Base-by-base conservation (phyloP, 1,140 invertebrate species). In the Drosophila pectinifera region DNA sequence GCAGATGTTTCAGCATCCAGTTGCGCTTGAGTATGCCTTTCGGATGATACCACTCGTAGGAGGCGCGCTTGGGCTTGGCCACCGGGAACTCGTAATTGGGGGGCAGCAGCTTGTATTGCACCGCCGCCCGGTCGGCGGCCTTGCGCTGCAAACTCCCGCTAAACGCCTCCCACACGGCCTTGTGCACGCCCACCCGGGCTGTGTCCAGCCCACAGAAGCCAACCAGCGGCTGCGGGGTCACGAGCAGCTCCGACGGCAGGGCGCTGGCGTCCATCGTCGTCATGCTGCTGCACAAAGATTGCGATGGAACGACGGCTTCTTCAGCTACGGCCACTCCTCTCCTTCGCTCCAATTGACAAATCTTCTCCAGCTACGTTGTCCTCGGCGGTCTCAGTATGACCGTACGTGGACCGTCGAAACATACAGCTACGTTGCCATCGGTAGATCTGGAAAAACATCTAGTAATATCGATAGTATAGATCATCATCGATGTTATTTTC, bases 1-100 rank as follows among this genome's bases (percentile, higher is more conserved):
- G 95, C 7, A 99, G 93, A 92, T 99, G 97, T 93, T 99, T 99
- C 10, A 95, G 94, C 94, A 99, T 96, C 99, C 99, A 99, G 88
- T 97, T 97, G 8, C 95, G 95, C 92, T 99, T 99, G 4, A 99
- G 93, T 69, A 99, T 98, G 28, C 98, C 98, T 93, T 98, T 98
- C 0, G 98, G 98, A 82, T 98, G 96, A 88, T 99, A 98, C 96
- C 97, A 98, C 86, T 99, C 98, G 92, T 99, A 99, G 0, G 96
- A 96, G 78, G 96, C 96, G 82, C 97, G 94, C 95, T 98, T 98
- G 22, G 96, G 95, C 93, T 98, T 99, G 8, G 97, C 95, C 43
- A 96, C 95, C 10, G 97, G 97, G 93, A 98, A 98, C 84, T 97
- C 96, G 93, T 97, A 96, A 28, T 95, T 95, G 53, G 95, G 94